Evolutionary conservation across 2,113 vertebrate genomes (phyloP), one percentile per base, ranked within the genome.

Genomic region (Emydocephalus ijimae): DNA sequence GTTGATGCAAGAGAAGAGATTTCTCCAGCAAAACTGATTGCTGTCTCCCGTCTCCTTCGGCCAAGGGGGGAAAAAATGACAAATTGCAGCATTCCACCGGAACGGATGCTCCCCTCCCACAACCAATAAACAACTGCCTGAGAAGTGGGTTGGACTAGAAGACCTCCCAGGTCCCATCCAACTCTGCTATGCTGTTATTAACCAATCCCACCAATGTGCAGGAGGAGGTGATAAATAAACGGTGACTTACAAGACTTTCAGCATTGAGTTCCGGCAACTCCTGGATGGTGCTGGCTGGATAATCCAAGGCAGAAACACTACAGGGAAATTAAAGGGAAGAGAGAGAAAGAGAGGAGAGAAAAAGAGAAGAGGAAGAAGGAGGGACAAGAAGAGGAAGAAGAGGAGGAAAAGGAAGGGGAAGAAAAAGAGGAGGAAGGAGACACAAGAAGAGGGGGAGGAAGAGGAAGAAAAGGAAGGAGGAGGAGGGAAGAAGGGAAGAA

Each of bases 11-110:
- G 99, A 99, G 96, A 99, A 99, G 61, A 99, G 96, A 94, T 99
- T 99, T 94, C 99, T 98, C 99, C 99, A 99, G 96, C 99, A 99
- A 97, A 99, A 99, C 92, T 99, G 99, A 96, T 98, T 98, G 96
- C 96, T 98, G 97, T 99, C 99, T 92, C 99, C 99, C 0, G 98
- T 98, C 96, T 99, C 99, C 99, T 99, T 94, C 92, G 96, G 91
- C 2, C 15, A 29, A 91, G 1, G 81, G 20, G 57, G 7, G 0
- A 59, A 24, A 26, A 64, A 48, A 21, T 34, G 50, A n/a, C 87
- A 15, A 7, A 61, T 74, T 1, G 69, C 69, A 74, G n/a, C 69
- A 7, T 39, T 34, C n/a, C 64, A 74, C 64, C 0, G n/a, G 14
- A 6, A 34, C 2, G 2, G n/a, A 0, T n/a, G 1, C 1, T 8